Evolutionary conservation across 2,888 invertebrate genomes (phyloP), one percentile per base, ranked within the genome.

Genomic region (Leucophenga montana): DNA sequence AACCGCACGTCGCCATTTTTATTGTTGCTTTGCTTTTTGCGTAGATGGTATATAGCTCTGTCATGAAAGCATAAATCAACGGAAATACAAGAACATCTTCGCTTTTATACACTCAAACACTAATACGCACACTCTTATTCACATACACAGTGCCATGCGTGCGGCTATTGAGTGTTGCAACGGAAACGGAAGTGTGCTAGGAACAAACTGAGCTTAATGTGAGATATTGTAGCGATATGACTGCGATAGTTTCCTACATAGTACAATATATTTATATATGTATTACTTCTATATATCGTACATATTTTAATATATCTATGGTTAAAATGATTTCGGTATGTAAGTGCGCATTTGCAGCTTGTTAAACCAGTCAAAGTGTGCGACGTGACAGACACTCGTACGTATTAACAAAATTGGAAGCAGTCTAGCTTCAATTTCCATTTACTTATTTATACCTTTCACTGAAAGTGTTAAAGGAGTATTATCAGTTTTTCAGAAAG

Each of bases 1-100:
- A 74, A 74, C 71, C 71, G 61, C 66, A 54, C 70, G 74, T 73
- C 75, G 75, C 73, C 73, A 73, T 50, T 48, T 59, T 67, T 70
- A 71, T 74, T 74, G 71, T 72, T 59, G 67, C 70, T 70, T 66
- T 68, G 70, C 61, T 67, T 61, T 62, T 65, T 31, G 16, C 16
- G 50, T 50, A 18, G 65, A 14, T n/a, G n/a, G n/a, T 56, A 20
- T 66, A 70, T 27, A 44, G 31, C 50, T 62, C 67, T 39, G 64
- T 48, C 57, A 39, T 67, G 57, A 46, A 72, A 69, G 66, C 62
- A 70, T 70, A 73, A 75, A 75, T 71, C 71, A 72, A 18, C 22
- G 13, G 50, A 50, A 50, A 50, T 50, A 50, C 18, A 50, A 50
- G 18, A 5, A 16, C 50, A n/a, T 16, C 18, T 18, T 18, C 50